Conservation (phyloP, 1,140 invertebrate species). For the Heliconius congener region DNA sequence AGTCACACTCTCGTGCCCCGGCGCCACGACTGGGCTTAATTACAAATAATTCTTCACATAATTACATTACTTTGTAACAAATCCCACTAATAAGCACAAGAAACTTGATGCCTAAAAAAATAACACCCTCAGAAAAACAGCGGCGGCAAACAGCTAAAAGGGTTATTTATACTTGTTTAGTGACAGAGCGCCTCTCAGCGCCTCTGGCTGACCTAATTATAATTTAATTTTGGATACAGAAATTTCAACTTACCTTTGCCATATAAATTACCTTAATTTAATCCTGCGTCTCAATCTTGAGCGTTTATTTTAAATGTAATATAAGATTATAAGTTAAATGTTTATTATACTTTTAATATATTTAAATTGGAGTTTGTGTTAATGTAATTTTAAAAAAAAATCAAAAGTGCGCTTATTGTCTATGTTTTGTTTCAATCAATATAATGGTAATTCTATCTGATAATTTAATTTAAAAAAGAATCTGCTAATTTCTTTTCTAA, state of each 20-base stretch:
- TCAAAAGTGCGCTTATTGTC: no score
- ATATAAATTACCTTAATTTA: constrained; percentile 48
- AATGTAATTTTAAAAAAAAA: no score
- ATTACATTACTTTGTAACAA: not conserved
- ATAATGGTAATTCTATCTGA: no score
- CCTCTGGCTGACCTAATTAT: constrained; percentile 64
- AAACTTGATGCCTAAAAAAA: not conserved
- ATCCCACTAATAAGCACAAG: not conserved
- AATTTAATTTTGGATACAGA: constrained; percentile 66
- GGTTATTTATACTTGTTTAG: constrained; percentile 48
- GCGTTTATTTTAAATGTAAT: not conserved
- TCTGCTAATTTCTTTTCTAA: no score
- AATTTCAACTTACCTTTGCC: constrained; percentile 41
- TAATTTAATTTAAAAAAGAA: no score
- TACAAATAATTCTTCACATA: not conserved
- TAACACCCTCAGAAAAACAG: constrained; percentile 17
- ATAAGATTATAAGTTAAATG: not conserved
- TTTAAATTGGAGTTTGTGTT: not conserved
- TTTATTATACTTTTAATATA: not conserved
- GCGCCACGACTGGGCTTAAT: not conserved
- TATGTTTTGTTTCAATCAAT: no score
- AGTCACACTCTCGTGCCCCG: no score
- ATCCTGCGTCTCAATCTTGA: constrained; percentile 39
- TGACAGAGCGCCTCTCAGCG: constrained; percentile 54
- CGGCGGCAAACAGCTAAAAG: constrained; percentile 24